phyloP scores from a whole-genome alignment of 2,797 vertebrate genomes.

The Schizopygopsis malacanthus region DNA sequence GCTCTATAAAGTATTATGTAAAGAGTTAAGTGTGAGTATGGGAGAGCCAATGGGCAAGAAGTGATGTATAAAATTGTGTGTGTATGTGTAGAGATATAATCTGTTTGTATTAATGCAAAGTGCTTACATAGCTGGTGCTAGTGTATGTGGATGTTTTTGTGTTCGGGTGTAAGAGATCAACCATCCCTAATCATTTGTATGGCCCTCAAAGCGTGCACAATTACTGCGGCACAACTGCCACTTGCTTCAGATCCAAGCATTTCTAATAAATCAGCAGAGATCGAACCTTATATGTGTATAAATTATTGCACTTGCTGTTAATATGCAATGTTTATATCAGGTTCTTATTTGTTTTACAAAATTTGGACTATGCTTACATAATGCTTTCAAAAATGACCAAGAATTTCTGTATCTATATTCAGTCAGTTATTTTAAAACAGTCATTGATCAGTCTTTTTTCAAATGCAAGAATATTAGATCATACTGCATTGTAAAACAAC shows the following conservation, averaged over 20 bases:
- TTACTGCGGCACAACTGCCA: slow-evolving; percentile 67
- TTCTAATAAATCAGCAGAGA: slow-evolving; percentile 70
- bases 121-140: slow-evolving; percentile 37
- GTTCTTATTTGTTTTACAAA: not conserved
- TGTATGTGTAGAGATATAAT: slow-evolving; percentile 29
- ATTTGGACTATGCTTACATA: not conserved
- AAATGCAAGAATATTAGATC: not conserved
- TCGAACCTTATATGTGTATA: not conserved
- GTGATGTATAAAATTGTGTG: slow-evolving; percentile 47
- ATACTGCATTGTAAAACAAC: not conserved
- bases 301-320: not conserved
- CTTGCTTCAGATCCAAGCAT: slow-evolving; percentile 70
- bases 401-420: not conserved
- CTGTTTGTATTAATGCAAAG: slow-evolving; percentile 43
- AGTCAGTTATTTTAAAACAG: not conserved
- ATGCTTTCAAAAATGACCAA: not conserved
- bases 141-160: slow-evolving; percentile 56
- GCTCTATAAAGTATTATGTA: slow-evolving; percentile 33
- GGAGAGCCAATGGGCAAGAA: slow-evolving; percentile 47
- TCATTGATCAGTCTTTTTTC: not conserved
- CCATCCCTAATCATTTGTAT: slow-evolving; percentile 35
- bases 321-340: not conserved
- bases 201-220: slow-evolving; percentile 65
- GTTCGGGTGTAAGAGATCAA: slow-evolving; percentile 37
- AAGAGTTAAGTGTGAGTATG: not conserved